A percentile compares a stretch with the other conserved stretches of the same genome.
Conservation (phyloP, 2,113 vertebrate species). For the Leiothrix lutea region DNA sequence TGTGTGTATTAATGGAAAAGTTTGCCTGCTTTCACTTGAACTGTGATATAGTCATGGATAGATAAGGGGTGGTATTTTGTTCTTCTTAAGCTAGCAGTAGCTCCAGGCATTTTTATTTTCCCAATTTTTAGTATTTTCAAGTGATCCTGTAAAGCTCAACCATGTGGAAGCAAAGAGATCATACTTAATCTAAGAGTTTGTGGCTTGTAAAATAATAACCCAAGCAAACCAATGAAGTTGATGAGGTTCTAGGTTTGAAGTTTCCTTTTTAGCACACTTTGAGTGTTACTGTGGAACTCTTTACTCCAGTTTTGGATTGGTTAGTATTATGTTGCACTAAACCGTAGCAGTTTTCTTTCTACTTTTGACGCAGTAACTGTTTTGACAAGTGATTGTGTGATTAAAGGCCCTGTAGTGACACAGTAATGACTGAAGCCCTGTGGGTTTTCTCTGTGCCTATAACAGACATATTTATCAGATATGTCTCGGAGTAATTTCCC, state of each 20-base stretch:
- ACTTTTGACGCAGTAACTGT: background rate
- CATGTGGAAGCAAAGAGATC: background rate
- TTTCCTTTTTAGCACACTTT: background rate
- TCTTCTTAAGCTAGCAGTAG: background rate
- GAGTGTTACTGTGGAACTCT: background rate
- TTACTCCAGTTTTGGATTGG: background rate
- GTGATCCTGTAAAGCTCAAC: background rate
- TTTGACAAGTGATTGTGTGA: background rate
- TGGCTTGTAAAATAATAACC: background rate
- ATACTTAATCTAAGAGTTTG: background rate
- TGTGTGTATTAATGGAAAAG: background rate
- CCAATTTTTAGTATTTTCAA: background rate
- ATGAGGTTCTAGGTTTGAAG: background rate
- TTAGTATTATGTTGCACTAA: background rate
- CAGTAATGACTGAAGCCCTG: background rate
- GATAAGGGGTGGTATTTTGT: background rate
- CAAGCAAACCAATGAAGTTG: background rate
- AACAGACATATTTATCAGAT: background rate
- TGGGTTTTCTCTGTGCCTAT: background rate
- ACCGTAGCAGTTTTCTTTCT: background rate
- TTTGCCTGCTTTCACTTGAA: background rate
- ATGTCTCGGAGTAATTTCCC: background rate
- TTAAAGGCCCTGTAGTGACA: background rate
- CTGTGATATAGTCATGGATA: background rate
- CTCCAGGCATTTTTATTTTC: background rate